Base-by-base conservation (phyloP, 2,113 vertebrate genomes). In the Mastomys coucha region DNA sequence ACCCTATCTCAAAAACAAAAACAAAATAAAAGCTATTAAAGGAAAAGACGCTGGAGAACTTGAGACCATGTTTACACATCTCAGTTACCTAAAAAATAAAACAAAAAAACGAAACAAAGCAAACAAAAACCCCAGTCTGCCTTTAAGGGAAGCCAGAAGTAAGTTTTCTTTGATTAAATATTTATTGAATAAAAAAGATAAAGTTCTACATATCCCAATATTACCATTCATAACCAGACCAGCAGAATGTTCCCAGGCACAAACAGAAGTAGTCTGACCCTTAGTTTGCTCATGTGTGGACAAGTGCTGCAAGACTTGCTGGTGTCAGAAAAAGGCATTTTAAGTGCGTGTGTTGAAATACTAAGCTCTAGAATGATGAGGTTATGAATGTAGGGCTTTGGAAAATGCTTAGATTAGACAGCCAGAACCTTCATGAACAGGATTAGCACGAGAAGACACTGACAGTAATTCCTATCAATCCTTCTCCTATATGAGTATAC, bases 81-180 rank as follows among this genome's bases (percentile, higher is more conserved):
- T 69, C 6, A 89, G 22, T 89, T 76, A 81, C 19, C 65, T 45
- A 81, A 77, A 77, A 31, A 77, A 7, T 4, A 4, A 45, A 89
- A 51, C 31, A 39, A 63, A 91, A 53, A 60, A 80, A 53, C 8
- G 5, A 45, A 28, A 49, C n/a, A 69, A 65, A 92, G 53, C 31
- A 24, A 45, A 91, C 53, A 60, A 45, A 80, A 56, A 24, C 42
- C 31, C 49, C 16, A n/a, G 0, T 51, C 53, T 87, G 19, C 67
- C 36, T 75, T 94, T 90, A 69, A 92, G n/a, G n/a, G 95, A 85
- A 73, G 5, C n/a, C 80, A 92, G 89, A 92, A 96, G 53, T 28
- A 13, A 90, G 85, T 67, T 85, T 94, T 17, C 42, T 51, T 26
- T 7, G 13, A 51, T 49, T 49, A 77, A 77, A 77, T 51, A 31